Conservation (phyloP, 30 jellyfish, hydroid and myxozoan genomes). For the Catostylus mosaicus region DNA sequence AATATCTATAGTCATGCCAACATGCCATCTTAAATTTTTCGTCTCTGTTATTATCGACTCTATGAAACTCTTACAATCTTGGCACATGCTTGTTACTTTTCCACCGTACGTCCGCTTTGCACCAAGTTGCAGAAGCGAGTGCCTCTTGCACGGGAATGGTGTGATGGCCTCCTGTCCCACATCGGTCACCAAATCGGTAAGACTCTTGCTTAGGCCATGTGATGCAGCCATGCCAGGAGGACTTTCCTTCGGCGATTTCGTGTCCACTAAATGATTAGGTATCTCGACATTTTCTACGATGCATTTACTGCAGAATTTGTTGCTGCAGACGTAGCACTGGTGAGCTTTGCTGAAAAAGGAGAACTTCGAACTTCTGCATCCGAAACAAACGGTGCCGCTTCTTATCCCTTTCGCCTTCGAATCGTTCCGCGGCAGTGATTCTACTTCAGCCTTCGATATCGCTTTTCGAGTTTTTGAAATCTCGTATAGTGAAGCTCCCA, state of each 20-base stretch:
- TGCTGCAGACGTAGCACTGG: conserved; percentile 77
- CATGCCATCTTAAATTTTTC: conserved; percentile 75
- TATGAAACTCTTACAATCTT: conserved; percentile 67
- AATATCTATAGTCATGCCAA: conserved; percentile 54
- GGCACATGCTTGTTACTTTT: conserved; percentile 41
- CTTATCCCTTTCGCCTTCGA: conserved; percentile 22
- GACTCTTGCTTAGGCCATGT: conserved; percentile 42
- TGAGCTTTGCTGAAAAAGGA: conserved; percentile 62
- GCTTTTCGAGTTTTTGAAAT: conserved; percentile 92
- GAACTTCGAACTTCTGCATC: conserved; percentile 70
- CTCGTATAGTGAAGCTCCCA: conserved; percentile 86
- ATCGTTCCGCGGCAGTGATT: conserved; percentile 11
- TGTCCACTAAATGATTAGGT: conserved; percentile 72
- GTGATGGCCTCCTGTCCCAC: conserved; percentile 37
- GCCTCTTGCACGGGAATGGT: conserved; percentile 77
- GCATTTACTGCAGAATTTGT: conserved; percentile 78
- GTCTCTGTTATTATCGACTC: conserved; percentile 73
- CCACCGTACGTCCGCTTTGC: conserved; percentile 54
- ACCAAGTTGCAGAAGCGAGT: conserved; percentile 56
- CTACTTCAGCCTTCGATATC: conserved; percentile 86
- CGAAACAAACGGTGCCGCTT: conserved; percentile 74
- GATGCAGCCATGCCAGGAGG: background rate
- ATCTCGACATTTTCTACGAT: conserved; percentile 46
- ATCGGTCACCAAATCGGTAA: conserved; percentile 27
- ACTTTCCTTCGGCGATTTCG: background rate